Percentiles rank a stretch among this genome's conserved stretches.
Evolutionary conservation across 2,888 invertebrate genomes (phyloP).

Genomic region (Pharmacophagus antenor): DNA sequence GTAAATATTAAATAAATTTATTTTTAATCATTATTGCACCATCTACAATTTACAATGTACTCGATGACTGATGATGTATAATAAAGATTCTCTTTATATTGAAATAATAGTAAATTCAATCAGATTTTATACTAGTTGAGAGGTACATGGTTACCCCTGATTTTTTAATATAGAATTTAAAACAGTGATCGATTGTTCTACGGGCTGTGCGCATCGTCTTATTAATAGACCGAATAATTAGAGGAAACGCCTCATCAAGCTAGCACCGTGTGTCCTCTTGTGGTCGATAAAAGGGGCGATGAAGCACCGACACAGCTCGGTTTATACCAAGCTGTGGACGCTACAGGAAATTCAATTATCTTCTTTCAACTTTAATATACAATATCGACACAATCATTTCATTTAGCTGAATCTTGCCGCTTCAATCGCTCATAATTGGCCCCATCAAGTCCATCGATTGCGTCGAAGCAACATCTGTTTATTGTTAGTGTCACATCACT

Average conservation of each 20-base stretch:
- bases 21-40: too few relatives aligned
- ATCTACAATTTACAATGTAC: too few relatives aligned
- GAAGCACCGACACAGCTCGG: constrained; percentile 46
- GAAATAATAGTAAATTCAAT: too few relatives aligned
- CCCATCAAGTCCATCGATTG: constrained; percentile 59
- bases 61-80: too few relatives aligned
- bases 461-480: constrained; percentile 33
- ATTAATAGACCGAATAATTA: constrained; percentile 78
- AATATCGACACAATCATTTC: constrained; percentile 78
- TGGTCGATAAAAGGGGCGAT: constrained; percentile 64
- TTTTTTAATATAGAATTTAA: constrained; percentile 41
- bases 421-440: constrained; percentile 67
- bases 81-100: too few relatives aligned
- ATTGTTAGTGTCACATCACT: constrained; percentile 24
- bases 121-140: too few relatives aligned
- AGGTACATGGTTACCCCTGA: not conserved
- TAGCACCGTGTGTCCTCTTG: constrained; percentile 51
- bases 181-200: constrained; percentile 60
- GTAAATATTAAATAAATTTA: too few relatives aligned
- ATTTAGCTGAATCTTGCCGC: constrained; percentile 71
- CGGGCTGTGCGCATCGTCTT: constrained; percentile 47
- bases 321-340: constrained; percentile 66
- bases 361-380: constrained; percentile 74
- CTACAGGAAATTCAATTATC: constrained; percentile 79
- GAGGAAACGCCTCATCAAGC: constrained; percentile 76